phyloP scores from a whole-genome alignment of 2,797 vertebrate genomes.

The Todus mexicanus region DNA sequence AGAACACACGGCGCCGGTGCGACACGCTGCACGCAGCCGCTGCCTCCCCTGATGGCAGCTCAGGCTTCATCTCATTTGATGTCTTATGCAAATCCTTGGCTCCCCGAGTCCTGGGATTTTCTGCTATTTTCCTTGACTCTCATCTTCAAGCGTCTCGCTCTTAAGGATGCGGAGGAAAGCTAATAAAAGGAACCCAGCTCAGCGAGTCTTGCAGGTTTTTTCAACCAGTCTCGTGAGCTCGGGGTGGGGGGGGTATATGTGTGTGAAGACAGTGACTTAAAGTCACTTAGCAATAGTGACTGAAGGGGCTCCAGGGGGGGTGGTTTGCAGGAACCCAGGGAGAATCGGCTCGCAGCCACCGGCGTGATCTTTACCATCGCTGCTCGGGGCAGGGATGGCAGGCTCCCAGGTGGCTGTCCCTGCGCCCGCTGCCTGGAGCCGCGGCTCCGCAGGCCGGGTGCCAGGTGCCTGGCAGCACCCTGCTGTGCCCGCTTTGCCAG shows the following conservation, averaged over 20 bases:
- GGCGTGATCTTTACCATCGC: rapidly evolving
- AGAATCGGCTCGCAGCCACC: neutral
- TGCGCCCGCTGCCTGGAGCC: neutral
- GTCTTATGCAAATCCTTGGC: constrained; percentile 58
- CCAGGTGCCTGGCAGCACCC: neutral
- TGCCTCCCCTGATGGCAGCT: neutral
- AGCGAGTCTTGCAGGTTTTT: neutral
- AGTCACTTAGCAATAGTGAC: neutral
- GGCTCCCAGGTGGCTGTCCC: neutral
- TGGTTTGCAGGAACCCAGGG: neutral
- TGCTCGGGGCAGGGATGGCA: neutral
- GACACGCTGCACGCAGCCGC: neutral
- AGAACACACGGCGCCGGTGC: constrained; percentile 17
- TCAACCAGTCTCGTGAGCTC: neutral
- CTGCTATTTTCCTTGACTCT: constrained; percentile 38
- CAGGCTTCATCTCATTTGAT: constrained; percentile 44
- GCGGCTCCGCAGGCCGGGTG: neutral
- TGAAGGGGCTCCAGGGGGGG: rapidly evolving
- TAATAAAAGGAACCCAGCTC: constrained; percentile 6
- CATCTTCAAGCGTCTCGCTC: constrained; percentile 1
- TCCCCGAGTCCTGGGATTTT: constrained; percentile 33
- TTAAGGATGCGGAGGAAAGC: constrained; percentile 8
- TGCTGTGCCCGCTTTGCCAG: neutral
- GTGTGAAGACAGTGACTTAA: neutral
- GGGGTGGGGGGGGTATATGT: neutral